phyloP scores from a whole-genome alignment of 2,888 invertebrate genomes.

The Papilio demoleus region DNA sequence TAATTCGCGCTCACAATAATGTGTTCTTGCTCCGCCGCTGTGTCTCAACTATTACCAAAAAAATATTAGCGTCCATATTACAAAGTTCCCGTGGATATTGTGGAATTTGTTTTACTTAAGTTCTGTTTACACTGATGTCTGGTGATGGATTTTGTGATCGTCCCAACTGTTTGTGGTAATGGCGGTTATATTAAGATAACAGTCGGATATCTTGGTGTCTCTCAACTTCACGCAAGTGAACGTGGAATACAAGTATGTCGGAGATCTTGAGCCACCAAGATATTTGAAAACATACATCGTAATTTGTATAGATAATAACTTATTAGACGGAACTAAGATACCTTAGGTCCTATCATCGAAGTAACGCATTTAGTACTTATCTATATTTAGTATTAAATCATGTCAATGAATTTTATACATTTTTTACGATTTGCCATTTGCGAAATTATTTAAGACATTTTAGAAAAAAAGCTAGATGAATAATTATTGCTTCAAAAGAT shows the following conservation, averaged over 20 bases:
- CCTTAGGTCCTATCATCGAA: slow-evolving; percentile 35
- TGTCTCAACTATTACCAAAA: no score
- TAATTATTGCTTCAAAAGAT: slow-evolving; percentile 13
- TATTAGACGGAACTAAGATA: slow-evolving; percentile 48
- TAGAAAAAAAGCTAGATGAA: background rate
- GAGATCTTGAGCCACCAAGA: no score
- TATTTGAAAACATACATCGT: no score
- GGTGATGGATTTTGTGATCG: slow-evolving; percentile 51
- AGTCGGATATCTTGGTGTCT: no score
- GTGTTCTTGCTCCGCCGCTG: no score
- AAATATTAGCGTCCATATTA: no score
- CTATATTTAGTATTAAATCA: slow-evolving; percentile 64
- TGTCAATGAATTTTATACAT: slow-evolving; percentile 75
- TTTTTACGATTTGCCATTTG: slow-evolving; percentile 63
- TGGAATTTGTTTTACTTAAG: slow-evolving; percentile 4
- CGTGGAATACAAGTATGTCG: no score
- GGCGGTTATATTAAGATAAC: slow-evolving; percentile 44
- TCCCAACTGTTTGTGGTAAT: slow-evolving; percentile 47
- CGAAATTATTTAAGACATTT: slow-evolving; percentile 20
- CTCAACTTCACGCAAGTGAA: no score
- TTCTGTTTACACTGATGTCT: slow-evolving; percentile 46
- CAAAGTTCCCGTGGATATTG: background rate
- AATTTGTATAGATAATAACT: slow-evolving; percentile 52
- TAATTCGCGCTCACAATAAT: no score
- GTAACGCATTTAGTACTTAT: slow-evolving; percentile 61